Base-by-base conservation (phyloP, 2,113 vertebrate genomes). In the Myiozetetes cayanensis region DNA sequence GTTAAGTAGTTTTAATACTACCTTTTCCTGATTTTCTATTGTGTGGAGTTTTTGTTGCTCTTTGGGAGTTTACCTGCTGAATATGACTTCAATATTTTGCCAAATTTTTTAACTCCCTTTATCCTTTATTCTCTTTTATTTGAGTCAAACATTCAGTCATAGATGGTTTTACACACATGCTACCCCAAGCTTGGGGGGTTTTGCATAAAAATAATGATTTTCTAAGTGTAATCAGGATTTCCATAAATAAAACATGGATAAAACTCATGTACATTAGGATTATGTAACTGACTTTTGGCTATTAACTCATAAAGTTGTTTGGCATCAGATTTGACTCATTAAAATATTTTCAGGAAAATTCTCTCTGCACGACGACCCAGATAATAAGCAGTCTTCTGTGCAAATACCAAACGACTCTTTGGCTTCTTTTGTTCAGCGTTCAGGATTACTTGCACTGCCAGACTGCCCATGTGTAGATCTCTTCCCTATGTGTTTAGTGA, bases 1-100 rank as follows among this genome's bases (percentile, higher is more conserved):
- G 91, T 97, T 91, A 93, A 93, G 74, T 83, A 95, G 67, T 59
- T 94, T 81, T 76, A 87, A 82, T 73, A 35, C 18, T 68, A 30
- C 30, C 41, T 85, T 89, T 76, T 10, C 31, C 71, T 90, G 87
- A 33, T 27, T 84, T 53, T 35, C 27, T 73, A n/a, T 41, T 53
- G 20, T 72, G 27, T 61, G 22, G 37, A 67, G 6, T 6, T 62
- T 83, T 76, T 77, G 47, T 81, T 85, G 15, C 56, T 87, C 49
- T 91, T 87, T 82, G 14, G 22, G n/a, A 68, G 31, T 68, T 82
- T 71, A 65, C 46, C 14, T 68, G 15, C n/a, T 67, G 47, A 16
- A 17, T 23, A 49, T 23, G 24, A 85, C 56, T 75, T 75, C 41
- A 67, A 39, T 27, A 44, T 71, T 70, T 84, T 62, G 21, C 55